A percentile compares a stretch with the other conserved stretches of the same genome.
These are phyloP conservation scores for Elephas maximus DNA, from an alignment of 2,113 vertebrate species.

Conservation along the genomic window DNA sequence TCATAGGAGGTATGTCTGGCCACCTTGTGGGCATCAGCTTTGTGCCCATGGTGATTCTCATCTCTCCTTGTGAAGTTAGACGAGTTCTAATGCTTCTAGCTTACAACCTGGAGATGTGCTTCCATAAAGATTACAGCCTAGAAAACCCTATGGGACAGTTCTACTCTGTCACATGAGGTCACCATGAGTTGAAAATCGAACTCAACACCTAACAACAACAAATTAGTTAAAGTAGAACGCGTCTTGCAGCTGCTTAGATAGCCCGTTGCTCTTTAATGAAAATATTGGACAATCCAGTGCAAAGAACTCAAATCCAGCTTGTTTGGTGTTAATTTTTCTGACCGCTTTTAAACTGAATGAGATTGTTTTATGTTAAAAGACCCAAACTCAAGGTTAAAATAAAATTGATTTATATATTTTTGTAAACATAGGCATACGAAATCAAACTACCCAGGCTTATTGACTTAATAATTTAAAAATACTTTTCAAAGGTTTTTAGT, in stretches of 20 bases:
- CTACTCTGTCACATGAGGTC: neutral
- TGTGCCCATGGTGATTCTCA: neutral
- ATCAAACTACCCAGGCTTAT: neutral
- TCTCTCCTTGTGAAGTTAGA: neutral
- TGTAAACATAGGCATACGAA: neutral
- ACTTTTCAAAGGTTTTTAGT: conserved; percentile 28
- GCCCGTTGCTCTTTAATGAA: neutral
- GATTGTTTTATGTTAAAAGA: conserved; percentile 64
- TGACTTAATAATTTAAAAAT: conserved; percentile 54
- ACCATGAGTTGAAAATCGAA: neutral
- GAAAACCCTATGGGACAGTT: neutral
- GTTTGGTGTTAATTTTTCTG: conserved; percentile 57
- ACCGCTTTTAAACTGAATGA: conserved; percentile 68
- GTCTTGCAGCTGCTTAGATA: neutral
- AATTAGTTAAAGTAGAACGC: neutral
- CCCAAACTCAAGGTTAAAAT: conserved; percentile 30
- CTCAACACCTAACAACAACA: neutral
- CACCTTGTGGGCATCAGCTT: neutral
- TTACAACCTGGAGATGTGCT: neutral
- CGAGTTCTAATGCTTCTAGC: neutral
- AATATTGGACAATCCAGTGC: neutral
- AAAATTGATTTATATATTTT: conserved; percentile 40
- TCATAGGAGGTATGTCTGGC: neutral
- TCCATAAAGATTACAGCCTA: neutral
- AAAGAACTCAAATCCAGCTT: neutral